Evolutionary conservation across 2,113 vertebrate species (phyloP), one percentile per base, ranked within the genome.

Genomic region (Drymodes brunneopygia): DNA sequence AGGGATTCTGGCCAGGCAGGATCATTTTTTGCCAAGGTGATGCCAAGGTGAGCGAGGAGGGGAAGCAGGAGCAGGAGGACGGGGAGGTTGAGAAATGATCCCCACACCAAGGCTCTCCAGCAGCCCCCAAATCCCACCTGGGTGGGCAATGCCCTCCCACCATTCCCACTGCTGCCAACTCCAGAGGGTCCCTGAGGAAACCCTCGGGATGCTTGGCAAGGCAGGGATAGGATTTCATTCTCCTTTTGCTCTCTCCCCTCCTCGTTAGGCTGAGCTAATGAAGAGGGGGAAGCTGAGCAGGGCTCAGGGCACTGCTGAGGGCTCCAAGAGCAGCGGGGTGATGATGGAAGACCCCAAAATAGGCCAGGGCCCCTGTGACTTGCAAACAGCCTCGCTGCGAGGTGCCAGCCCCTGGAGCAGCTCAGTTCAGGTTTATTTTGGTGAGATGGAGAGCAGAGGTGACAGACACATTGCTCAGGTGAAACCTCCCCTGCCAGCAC

Each of bases 71-170:
- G 62, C 40, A 64, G 77, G 60, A 69, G 21, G 45, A 77, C 0
- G 5, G 72, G 48, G 31, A 5, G 47, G 64, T 35, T 56, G 62
- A 60, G 75, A 50, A 53, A 70, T 12, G 5, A 38, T 6, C 80
- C n/a, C 47, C 33, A 12, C 28, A 9, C 17, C 21, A 15, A 38
- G 0, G 0, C 36, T 12, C 45, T 11, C 11, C 9, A 28, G 12
- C 1, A n/a, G 19, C 20, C 58, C 56, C 14, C 35, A 54, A 69
- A 36, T 20, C 67, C 51, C 47, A 35, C 15, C 47, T 3, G 24
- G 4, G 7, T 4, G 51, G 54, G 64, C 6, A 19, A 62, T 35
- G 16, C 67, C 33, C 44, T 60, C 40, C 13, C 10, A 10, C 9
- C 65, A 12, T 16, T 38, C 83, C 81, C 23, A 8, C 31, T 18